phyloP scores from a whole-genome alignment of 2,113 vertebrate genomes.

The Neodon shergylaensis region DNA sequence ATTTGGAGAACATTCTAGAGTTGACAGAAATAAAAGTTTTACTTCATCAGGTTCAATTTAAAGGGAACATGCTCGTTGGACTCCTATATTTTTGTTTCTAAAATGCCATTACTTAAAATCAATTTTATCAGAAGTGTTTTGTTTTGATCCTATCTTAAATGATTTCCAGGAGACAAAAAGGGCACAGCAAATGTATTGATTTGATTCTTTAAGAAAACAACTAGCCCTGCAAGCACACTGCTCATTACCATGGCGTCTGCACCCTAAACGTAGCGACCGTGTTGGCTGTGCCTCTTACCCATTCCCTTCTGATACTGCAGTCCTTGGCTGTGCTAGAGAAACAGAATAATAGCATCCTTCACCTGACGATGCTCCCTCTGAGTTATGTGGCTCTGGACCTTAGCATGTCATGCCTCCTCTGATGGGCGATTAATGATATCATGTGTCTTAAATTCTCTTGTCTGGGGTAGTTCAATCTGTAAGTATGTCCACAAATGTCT shows the following conservation, averaged over 20 bases:
- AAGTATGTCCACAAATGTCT: neutral
- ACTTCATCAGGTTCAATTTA: neutral
- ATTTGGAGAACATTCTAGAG: neutral
- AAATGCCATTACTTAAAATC: neutral
- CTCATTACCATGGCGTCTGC: neutral
- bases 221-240: neutral
- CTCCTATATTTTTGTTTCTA: neutral
- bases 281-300: neutral
- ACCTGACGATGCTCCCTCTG: rapidly evolving
- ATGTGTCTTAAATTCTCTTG: neutral
- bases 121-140: neutral
- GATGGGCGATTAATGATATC: no score
- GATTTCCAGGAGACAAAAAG: neutral
- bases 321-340: neutral
- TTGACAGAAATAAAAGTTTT: neutral
- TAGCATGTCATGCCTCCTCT: neutral
- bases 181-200: neutral
- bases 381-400: no score
- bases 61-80: neutral
- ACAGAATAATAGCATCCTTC: neutral
- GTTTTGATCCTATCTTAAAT: neutral
- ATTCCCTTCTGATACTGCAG: neutral
- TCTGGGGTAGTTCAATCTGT: neutral
- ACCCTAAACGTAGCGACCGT: neutral
- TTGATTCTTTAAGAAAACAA: neutral